A percentile compares a stretch with the other conserved stretches of the same genome.
Evolutionary conservation across 2,888 invertebrate species (phyloP).

Genomic region (Trachelus troglodyta): DNA sequence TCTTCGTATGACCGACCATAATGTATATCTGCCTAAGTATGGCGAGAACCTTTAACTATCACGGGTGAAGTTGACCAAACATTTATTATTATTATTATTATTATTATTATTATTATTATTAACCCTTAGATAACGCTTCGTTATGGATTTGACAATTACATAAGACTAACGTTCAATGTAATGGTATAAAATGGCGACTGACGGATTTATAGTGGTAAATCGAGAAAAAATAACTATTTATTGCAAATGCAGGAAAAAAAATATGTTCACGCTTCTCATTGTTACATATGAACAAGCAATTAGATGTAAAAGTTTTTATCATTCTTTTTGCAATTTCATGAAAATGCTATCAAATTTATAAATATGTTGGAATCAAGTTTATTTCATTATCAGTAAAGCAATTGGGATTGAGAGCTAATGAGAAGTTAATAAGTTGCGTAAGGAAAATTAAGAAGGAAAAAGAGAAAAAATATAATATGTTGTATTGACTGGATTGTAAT

Average conservation of each 20-base stretch:
- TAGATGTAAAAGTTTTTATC: background rate
- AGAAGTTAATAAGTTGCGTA: background rate
- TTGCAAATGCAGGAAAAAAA: background rate
- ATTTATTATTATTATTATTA: background rate
- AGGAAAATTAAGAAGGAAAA: background rate
- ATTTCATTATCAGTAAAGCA: background rate
- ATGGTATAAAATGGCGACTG: background rate
- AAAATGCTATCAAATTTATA: background rate
- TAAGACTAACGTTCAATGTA: background rate
- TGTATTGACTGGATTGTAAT: background rate
- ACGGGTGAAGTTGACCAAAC: background rate
- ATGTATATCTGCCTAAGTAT: background rate
- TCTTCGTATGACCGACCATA: constrained; percentile 29
- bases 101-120: background rate
- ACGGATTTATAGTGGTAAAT: background rate
- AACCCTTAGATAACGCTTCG: background rate
- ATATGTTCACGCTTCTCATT: background rate
- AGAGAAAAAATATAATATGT: background rate
- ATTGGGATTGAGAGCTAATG: background rate
- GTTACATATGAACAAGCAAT: background rate
- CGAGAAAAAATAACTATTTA: background rate
- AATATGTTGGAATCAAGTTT: background rate
- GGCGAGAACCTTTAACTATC: background rate
- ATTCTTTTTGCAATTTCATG: background rate
- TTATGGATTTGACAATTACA: background rate